These are phyloP conservation scores for Eulithis testata DNA, from an alignment of 2,888 invertebrate genomes.

Conservation along the genomic window DNA sequence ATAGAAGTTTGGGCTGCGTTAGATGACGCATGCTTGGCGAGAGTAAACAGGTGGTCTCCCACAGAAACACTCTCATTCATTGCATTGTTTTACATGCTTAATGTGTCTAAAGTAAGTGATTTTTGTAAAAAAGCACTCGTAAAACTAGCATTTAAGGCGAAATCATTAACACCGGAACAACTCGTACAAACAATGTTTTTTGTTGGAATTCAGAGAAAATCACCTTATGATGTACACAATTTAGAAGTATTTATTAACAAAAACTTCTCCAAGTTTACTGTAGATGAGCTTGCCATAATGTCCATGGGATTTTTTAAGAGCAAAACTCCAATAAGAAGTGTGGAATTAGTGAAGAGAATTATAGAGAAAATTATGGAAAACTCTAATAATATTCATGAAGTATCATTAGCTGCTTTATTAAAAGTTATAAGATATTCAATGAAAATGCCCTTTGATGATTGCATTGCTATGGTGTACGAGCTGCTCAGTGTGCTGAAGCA, in stretches of 20 bases:
- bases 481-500: slow-evolving; percentile 82
- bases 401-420: slow-evolving; percentile 87
- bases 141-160: slow-evolving; percentile 83
- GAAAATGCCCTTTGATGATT: slow-evolving; percentile 67
- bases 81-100: slow-evolving; percentile 87
- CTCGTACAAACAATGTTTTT: slow-evolving; percentile 88
- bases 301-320: slow-evolving; percentile 92
- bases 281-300: slow-evolving; percentile 89
- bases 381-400: slow-evolving; percentile 84
- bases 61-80: slow-evolving; percentile 84
- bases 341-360: slow-evolving; percentile 75
- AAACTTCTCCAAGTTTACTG: slow-evolving; percentile 80
- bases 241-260: slow-evolving; percentile 85
- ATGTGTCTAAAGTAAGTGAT: slow-evolving; percentile 81
- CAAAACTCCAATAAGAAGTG: slow-evolving; percentile 85
- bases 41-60: slow-evolving; percentile 75
- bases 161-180: slow-evolving; percentile 85
- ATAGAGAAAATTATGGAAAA: slow-evolving; percentile 81
- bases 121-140: slow-evolving; percentile 82
- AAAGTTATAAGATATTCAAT: slow-evolving; percentile 87
- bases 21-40: slow-evolving; percentile 85
- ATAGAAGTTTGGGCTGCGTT: slow-evolving; percentile 87
- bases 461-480: slow-evolving; percentile 61
- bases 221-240: slow-evolving; percentile 86
- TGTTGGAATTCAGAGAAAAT: slow-evolving; percentile 84